phyloP scores from a whole-genome alignment of 2,888 invertebrate genomes.

The Polia nebulosa region DNA sequence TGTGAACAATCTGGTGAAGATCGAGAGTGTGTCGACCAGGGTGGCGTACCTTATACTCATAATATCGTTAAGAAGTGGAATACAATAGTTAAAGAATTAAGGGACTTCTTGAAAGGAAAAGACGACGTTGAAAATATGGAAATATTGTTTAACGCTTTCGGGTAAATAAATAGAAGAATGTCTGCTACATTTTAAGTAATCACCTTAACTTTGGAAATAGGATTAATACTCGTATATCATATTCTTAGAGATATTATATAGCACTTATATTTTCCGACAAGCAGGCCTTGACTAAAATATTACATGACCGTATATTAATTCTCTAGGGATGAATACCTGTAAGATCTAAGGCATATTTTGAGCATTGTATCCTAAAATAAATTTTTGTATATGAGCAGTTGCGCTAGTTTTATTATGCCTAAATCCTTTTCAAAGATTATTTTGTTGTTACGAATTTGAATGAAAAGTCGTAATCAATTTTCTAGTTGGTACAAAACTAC shows the following conservation, averaged over 20 bases:
- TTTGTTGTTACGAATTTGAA: too few species aligned
- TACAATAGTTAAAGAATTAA: too few species aligned
- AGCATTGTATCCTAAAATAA: not conserved
- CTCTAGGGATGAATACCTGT: not conserved
- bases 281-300: conserved; percentile 11
- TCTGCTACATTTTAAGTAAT: not conserved
- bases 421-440: too few species aligned
- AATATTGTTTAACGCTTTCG: not conserved
- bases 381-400: not conserved
- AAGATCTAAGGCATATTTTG: conserved; percentile 5
- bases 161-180: not conserved
- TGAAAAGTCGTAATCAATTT: too few species aligned
- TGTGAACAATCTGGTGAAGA: too few species aligned
- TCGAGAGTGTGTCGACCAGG: too few species aligned
- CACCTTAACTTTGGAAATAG: too few species aligned
- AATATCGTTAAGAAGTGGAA: too few species aligned
- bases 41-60: too few species aligned
- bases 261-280: conserved; percentile 2
- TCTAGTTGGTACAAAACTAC: too few species aligned
- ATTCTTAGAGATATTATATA: not conserved
- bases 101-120: not conserved
- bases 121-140: not conserved
- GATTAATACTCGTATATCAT: conserved; percentile 2
- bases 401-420: not conserved
- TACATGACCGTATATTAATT: conserved; percentile 4